Conservation (phyloP, 2,888 invertebrate species). For the Odontothrips loti region DNA sequence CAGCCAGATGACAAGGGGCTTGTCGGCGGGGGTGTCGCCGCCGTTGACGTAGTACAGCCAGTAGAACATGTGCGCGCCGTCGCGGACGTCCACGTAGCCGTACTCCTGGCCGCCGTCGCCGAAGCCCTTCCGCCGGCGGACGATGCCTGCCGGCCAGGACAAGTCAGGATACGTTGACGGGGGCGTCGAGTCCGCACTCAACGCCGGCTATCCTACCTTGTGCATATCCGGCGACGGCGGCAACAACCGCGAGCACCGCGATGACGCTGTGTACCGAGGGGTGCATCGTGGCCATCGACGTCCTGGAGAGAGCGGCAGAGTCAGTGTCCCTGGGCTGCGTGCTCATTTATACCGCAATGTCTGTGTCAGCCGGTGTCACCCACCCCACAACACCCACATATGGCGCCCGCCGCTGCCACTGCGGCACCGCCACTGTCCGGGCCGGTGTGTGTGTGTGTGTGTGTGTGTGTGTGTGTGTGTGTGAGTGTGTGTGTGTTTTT, state of each 20-base stretch:
- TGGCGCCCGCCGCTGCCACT: neutral
- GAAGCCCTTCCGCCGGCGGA: neutral
- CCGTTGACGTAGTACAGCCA: conserved; percentile 70
- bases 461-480: too few relatives aligned
- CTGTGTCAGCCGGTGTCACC: neutral
- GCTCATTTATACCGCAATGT: neutral
- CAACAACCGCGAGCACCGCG: neutral
- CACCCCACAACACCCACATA: neutral
- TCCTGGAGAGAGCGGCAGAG: neutral
- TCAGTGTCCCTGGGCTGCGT: neutral
- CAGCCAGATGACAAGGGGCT: conserved; percentile 81
- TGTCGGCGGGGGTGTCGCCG: conserved; percentile 54
- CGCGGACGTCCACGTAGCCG: conserved; percentile 68
- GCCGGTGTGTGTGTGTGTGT: too few relatives aligned
- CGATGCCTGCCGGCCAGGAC: conserved; percentile 29
- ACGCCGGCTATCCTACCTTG: neutral
- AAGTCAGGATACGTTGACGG: neutral
- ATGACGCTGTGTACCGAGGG: neutral
- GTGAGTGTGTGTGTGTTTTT: too few relatives aligned
- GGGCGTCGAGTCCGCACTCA: neutral
- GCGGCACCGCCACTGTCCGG: neutral
- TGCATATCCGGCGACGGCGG: neutral
- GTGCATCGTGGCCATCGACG: neutral
- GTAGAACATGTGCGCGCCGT: conserved; percentile 78
- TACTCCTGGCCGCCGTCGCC: conserved; percentile 48